These are phyloP conservation scores for Hyppa rectilinea DNA, from an alignment of 2,888 invertebrate species.

Conservation along the genomic window DNA sequence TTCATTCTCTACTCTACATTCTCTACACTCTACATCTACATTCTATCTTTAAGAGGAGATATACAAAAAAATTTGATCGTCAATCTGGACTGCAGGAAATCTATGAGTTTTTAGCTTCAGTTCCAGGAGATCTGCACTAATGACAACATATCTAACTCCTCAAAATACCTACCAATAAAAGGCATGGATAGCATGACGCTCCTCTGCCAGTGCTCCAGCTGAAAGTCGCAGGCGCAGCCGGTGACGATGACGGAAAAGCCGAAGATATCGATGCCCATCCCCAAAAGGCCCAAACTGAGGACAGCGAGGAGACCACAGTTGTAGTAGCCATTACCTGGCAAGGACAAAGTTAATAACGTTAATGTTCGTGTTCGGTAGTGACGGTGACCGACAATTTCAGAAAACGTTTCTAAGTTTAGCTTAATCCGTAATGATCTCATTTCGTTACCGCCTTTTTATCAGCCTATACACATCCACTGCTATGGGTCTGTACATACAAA, in stretches of 20 bases:
- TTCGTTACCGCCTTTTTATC: neutral
- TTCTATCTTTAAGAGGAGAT: too few species aligned
- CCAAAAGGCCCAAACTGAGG: slow-evolving; percentile 86
- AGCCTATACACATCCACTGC: neutral
- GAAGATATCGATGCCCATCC: slow-evolving; percentile 89
- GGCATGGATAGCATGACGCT: slow-evolving; percentile 89
- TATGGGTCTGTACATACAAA: neutral
- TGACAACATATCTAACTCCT: too few species aligned
- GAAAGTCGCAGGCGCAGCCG: slow-evolving; percentile 89
- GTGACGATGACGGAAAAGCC: slow-evolving; percentile 90
- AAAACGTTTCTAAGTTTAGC: neutral
- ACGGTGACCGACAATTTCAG: neutral
- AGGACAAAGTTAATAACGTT: neutral
- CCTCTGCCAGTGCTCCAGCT: slow-evolving; percentile 85
- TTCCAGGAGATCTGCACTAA: too few species aligned
- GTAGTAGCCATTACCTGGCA: slow-evolving; percentile 88
- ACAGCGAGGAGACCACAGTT: slow-evolving; percentile 87
- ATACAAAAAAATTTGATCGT: too few species aligned
- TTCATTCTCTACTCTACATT: too few species aligned
- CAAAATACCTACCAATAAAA: slow-evolving; percentile 83
- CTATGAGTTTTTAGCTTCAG: too few species aligned
- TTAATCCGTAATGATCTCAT: neutral
- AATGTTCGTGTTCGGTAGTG: neutral
- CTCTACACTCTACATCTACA: too few species aligned
- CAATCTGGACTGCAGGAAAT: too few species aligned